Base-by-base conservation (phyloP, 2,113 vertebrate genomes). In the Rhagologus leucostigma region DNA sequence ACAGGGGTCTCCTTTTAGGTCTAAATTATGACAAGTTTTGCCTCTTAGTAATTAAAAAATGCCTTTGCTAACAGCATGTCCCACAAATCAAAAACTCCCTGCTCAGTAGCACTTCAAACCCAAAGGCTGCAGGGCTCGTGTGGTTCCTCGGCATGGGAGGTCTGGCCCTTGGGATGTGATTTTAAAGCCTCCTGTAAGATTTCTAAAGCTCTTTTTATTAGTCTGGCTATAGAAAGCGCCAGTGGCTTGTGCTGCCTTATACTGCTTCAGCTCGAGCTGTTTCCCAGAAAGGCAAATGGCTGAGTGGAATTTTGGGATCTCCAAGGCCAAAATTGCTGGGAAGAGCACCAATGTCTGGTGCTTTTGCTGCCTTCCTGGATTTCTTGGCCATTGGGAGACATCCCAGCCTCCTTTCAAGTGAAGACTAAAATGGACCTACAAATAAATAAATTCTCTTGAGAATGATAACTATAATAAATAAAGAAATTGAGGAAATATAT, bases 61-160 rank as follows among this genome's bases (percentile, higher is more conserved):
- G 1, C 39, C 23, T 87, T 73, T 60, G 11, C 70, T 65, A 55
- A 13, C 65, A 42, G 21, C 44, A 16, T 19, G 6, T 7, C n/a
- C 50, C 53, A 27, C 22, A n/a, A 29, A 22, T 41, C 4, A 59
- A 55, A 30, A 10, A 7, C 1, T 3, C 35, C 11, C 3, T 0
- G 0, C n/a, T 56, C 20, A 12, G 16, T 6, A 52, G 37, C 37
- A 5, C 37, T 84, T 55, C 47, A 67, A n/a, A 60, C 47, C 7
- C 60, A 47, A 57, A 50, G 33, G 42, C 6, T 64, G 21, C 60
- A 55, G 60, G 47, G 33, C 11, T 89, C 0, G 0, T 23, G 30
- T 16, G n/a, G 32, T 76, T 53, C 41, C 46, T 67, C 6, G 1
- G 32, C 1, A 0, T 0, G 0, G 32, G 53, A 89, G 35, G 15